Evolutionary conservation across 2,113 vertebrate genomes (phyloP).

Genomic region (Procapra przewalskii): DNA sequence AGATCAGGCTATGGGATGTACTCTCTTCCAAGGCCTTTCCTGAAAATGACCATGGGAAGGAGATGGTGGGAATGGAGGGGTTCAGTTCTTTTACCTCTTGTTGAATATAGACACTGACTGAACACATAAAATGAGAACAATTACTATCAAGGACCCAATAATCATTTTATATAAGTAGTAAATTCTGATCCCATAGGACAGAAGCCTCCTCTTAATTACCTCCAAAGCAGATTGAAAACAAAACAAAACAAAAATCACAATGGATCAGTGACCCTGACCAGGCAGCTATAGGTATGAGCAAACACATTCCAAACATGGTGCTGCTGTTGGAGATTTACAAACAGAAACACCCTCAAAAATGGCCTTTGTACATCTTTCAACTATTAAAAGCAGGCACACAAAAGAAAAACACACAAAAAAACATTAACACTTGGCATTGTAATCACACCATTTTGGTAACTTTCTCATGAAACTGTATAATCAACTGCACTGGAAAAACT

Average conservation of each 20-base stretch:
- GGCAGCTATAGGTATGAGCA: not conserved
- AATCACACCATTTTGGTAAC: conserved; percentile 19
- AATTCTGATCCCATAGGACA: not conserved
- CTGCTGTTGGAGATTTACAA: not conserved
- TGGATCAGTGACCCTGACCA: not conserved
- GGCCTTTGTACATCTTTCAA: not conserved
- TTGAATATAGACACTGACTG: not conserved
- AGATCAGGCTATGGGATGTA: not conserved
- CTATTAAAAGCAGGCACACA: not conserved
- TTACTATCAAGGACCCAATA: not conserved
- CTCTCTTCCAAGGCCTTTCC: not conserved
- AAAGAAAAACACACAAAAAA: not conserved
- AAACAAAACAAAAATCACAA: not conserved
- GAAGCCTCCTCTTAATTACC: not conserved
- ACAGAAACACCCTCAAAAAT: not conserved
- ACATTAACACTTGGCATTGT: conserved; percentile 58
- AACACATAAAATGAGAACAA: too few relatives aligned
- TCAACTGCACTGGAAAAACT: conserved; percentile 37
- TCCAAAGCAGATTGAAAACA: not conserved
- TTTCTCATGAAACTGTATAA: conserved; percentile 32
- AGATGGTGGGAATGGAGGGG: rapidly evolving
- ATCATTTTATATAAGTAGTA: not conserved
- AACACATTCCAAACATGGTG: not conserved
- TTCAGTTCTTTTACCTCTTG: rapidly evolving
- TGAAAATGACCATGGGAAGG: not conserved